Evolutionary conservation across 2,888 invertebrate species (phyloP), one percentile per base, ranked within the genome.

Genomic region (Harpalus rubripes): DNA sequence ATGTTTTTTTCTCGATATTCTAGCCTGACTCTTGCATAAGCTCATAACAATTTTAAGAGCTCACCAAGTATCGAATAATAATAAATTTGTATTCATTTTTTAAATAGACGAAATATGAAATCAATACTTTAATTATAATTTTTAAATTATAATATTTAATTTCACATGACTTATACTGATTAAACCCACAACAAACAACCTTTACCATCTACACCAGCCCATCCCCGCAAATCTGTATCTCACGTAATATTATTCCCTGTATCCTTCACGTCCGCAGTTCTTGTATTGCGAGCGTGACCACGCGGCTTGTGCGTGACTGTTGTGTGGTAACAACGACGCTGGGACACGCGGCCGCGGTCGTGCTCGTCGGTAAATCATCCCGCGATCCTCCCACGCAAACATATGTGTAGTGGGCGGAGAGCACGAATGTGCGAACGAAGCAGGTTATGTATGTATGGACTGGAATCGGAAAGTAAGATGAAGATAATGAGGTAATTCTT

Each of bases 281-380:
- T 52, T 52, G 44, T 52, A 52, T 8, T 44, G 10, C 4, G 44
- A 16, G 72, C 72, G 72, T 72, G 72, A 72, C 72, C 72, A 44
- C 16, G 18, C 44, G 39, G 41, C 22, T 6, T 44, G 72, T 44
- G 72, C 72, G 72, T 74, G 72, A 74, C 72, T 18, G 72, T 74
- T 74, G 72, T 44, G 41, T 44, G 15, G 72, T 16, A 74, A 74
- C 41, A 74, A 44, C 72, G 68, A 63, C 26, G 63, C 18, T 22
- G 63, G 22, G 22, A 63, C 22, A 8, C 59, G 16, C 15, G 18
- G 59, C 59, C 16, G 0, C 59, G 32, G 3, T 5, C 3, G 32
- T 32, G 16, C 26, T 63, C 10, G 72, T 5, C 72, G n/a, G 44
- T 74, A 74, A 74, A 74, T 74, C 72, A 74, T 74, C 44, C 72